Evolutionary conservation across 2,797 vertebrate species (phyloP), one percentile per base, ranked within the genome.

Genomic region (Diplodus puntazzo): DNA sequence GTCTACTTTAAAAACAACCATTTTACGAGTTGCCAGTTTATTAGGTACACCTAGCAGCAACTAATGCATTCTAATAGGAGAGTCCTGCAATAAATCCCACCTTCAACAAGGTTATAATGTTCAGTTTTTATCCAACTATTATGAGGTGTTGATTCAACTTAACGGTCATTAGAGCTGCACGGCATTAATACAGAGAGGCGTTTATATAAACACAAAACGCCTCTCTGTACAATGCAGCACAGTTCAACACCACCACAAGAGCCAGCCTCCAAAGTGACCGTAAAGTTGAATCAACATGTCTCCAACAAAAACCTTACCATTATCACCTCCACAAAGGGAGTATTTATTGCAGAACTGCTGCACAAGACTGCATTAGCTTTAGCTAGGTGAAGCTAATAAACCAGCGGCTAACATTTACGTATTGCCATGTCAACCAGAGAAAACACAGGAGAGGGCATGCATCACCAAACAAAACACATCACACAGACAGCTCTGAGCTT

Each of bases 251-350:
- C 69, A 52, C 50, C 43, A 14, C 50, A 46, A 55, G 25, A 27
- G n/a, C 11, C 48, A 1, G 25, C n/a, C 21, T 64, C 34, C n/a
- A 50, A 27, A 53, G 18, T 17, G 25, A 69, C 34, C 16, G 39
- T 25, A 10, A 42, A 45, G 16, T 55, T 58, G 45, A 74, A 63
- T 64, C 11, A 54, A 61, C 46, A 48, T 48, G 25, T 62, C 39
- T 53, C 23, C 9, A 46, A 57, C n/a, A 69, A 48, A 53, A 23
- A 42, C 1, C 1, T 18, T 11, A 30, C 54, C 39, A 68, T 46
- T 54, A 18, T 4, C 39, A 46, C n/a, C 18, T 69, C 17, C 20
- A 4, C 11, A 1, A 50, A 12, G 5, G 55, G n/a, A 50, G 25
- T 9, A 50, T 21, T 48, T n/a, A 49, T 8, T 11, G 25, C 52